Evolutionary conservation across 2,888 invertebrate species (phyloP).

Genomic region (Drosophila emarginata): DNA sequence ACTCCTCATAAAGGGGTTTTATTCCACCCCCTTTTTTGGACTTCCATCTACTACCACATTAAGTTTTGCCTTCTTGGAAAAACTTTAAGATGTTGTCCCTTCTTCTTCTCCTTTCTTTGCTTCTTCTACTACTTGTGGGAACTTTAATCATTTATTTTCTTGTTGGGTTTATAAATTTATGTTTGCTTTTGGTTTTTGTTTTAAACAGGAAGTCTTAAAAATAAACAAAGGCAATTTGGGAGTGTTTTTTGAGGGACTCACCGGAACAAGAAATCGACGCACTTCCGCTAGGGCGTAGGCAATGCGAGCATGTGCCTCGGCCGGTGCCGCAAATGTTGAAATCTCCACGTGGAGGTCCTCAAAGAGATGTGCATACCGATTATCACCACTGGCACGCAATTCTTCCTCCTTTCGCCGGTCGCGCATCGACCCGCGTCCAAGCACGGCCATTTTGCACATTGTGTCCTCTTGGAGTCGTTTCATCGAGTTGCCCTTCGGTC

Average conservation of each 20-base stretch:
- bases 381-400: constrained; percentile 93
- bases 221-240: constrained; percentile 34
- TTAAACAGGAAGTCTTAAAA: constrained; percentile 16
- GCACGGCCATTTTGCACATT: constrained; percentile 97
- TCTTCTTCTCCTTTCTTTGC: neutral
- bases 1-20: neutral
- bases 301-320: constrained; percentile 93
- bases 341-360: constrained; percentile 97
- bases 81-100: constrained; percentile 55
- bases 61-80: constrained; percentile 35
- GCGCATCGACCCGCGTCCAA: constrained; percentile 96
- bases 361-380: constrained; percentile 95
- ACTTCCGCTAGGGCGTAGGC: constrained; percentile 92
- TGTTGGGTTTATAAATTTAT: neutral
- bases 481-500: constrained; percentile 96
- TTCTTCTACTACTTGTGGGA: neutral
- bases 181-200: neutral
- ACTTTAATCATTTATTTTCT: constrained; percentile 9
- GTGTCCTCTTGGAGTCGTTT: constrained; percentile 96
- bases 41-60: constrained; percentile 29
- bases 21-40: too few species aligned
- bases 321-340: constrained; percentile 94
- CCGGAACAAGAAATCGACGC: constrained; percentile 90
- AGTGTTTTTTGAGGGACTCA: constrained; percentile 78
- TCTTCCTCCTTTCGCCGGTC: constrained; percentile 97